Evolutionary conservation across 2,888 invertebrate genomes (phyloP).

Genomic region (Amorpha juglandis): DNA sequence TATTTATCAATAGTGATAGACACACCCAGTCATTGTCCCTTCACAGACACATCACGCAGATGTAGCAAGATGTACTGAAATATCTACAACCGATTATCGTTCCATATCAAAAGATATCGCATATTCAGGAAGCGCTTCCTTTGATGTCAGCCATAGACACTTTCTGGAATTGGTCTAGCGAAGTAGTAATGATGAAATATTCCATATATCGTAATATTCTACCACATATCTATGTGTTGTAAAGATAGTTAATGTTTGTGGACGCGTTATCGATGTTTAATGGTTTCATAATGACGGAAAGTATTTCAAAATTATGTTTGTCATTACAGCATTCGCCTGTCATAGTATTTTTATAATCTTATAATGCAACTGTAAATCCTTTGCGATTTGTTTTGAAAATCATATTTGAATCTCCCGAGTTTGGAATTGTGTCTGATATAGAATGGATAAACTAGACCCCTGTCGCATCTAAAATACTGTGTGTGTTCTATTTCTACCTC

Average conservation of each 20-base stretch:
- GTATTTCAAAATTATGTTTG: neutral
- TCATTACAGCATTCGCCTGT: constrained; percentile 4
- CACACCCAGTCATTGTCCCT: too few relatives aligned
- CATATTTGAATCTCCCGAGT: too few relatives aligned
- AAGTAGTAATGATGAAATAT: neutral
- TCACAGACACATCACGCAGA: too few relatives aligned
- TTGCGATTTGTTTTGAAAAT: too few relatives aligned
- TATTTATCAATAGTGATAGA: too few relatives aligned
- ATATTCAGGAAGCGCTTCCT: neutral
- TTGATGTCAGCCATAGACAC: neutral
- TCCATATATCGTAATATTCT: neutral
- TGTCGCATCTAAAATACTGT: too few relatives aligned
- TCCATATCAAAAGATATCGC: neutral
- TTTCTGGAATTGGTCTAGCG: neutral
- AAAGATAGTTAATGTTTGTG: neutral
- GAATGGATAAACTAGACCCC: too few relatives aligned
- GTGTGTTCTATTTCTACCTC: too few relatives aligned
- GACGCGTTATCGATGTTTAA: neutral
- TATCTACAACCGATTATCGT: neutral
- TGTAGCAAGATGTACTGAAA: too few relatives aligned
- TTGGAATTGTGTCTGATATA: too few relatives aligned
- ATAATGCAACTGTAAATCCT: too few relatives aligned
- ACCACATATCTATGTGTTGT: neutral
- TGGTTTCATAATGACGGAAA: neutral
- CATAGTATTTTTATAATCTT: neutral